phyloP scores from a whole-genome alignment of 2,888 invertebrate genomes.

The Sminthurinus aureus region DNA sequence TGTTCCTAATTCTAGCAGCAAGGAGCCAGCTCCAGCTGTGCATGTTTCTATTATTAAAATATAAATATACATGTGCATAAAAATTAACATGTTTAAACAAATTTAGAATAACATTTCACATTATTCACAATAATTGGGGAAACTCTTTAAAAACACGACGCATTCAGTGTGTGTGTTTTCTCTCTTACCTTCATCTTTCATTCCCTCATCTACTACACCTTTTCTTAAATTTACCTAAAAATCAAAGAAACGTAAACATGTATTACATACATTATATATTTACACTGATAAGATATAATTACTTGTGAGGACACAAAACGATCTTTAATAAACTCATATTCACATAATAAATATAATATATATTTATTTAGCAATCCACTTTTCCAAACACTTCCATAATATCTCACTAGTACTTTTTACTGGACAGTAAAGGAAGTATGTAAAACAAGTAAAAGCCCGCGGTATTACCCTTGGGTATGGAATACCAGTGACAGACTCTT shows the following conservation, averaged over 20 bases:
- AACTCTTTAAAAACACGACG: no score
- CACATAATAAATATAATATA: not conserved
- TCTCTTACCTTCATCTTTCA: no score
- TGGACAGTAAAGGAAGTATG: no score
- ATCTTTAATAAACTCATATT: no score
- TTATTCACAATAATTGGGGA: no score
- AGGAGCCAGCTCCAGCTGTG: conserved; percentile 71
- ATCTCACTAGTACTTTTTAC: not conserved
- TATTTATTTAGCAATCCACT: not conserved
- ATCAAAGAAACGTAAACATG: conserved; percentile 1
- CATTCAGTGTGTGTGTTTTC: no score
- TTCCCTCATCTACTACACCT: conserved; percentile 66
- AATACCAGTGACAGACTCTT: conserved; percentile 68
- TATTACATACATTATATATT: not conserved
- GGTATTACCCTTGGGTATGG: conserved; percentile 66
- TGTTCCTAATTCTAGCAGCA: conserved; percentile 71
- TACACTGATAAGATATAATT: no score
- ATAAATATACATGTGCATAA: no score
- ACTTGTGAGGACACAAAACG: no score
- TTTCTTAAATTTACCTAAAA: conserved; percentile 67
- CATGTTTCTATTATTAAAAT: conserved; percentile 72
- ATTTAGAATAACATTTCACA: no score
- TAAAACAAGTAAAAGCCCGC: not conserved
- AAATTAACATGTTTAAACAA: no score
- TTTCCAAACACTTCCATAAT: not conserved